Conservation (phyloP, 2,888 invertebrate species). For the Hypercompe scribonia region DNA sequence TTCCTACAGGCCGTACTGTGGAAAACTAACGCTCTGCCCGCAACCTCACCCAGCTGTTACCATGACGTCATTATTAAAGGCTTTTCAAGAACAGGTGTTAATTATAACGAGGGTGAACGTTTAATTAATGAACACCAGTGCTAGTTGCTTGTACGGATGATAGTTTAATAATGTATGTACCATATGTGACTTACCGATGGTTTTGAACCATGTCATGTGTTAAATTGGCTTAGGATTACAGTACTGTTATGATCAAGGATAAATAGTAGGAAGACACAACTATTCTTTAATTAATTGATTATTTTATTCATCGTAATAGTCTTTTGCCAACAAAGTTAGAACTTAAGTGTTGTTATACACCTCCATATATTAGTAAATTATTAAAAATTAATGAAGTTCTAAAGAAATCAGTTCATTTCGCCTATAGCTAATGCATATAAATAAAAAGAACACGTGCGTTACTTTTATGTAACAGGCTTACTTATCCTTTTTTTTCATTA, state of each 20-base stretch:
- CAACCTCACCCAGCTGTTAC: constrained; percentile 76
- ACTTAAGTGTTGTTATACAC: too few relatives aligned
- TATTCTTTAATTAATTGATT: background rate
- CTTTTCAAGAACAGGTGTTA: constrained; percentile 86
- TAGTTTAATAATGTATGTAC: constrained; percentile 51
- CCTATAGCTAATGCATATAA: too few relatives aligned
- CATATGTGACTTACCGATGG: constrained; percentile 40
- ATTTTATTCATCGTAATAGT: too few relatives aligned
- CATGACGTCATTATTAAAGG: constrained; percentile 83
- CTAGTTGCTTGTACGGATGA: constrained; percentile 58
- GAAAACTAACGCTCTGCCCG: constrained; percentile 76
- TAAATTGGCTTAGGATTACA: constrained; percentile 10
- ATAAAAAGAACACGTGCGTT: too few relatives aligned
- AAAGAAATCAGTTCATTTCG: too few relatives aligned
- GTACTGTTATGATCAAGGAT: background rate
- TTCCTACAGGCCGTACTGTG: constrained; percentile 63
- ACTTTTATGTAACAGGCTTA: too few relatives aligned
- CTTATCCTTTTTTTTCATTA: too few relatives aligned
- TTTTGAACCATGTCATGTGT: constrained; percentile 40
- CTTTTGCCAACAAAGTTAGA: too few relatives aligned
- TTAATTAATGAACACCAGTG: constrained; percentile 82
- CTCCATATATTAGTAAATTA: too few relatives aligned
- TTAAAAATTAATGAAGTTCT: too few relatives aligned
- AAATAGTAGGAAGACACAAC: background rate
- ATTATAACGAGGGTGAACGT: constrained; percentile 83